phyloP scores from a whole-genome alignment of 2,888 invertebrate species.

The Sinelater perroti region DNA sequence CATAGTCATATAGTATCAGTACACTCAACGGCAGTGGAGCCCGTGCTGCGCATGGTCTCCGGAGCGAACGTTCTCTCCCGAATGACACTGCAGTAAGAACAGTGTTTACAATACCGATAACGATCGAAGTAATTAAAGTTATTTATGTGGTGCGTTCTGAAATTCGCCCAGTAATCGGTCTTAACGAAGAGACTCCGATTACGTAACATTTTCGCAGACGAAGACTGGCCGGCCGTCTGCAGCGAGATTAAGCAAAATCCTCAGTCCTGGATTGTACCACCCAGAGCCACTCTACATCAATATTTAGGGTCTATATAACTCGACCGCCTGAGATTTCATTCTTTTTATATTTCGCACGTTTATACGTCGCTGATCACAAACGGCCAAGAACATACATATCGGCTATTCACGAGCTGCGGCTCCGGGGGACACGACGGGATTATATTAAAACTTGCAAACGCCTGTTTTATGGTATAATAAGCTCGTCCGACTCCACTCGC shows the following conservation, averaged over 20 bases:
- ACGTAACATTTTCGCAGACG: neutral
- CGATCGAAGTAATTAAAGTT: no score
- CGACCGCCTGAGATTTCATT: slow-evolving; percentile 51
- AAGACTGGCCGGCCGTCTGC: neutral
- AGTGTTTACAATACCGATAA: no score
- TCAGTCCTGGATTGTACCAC: slow-evolving; percentile 34
- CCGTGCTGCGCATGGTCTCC: no score
- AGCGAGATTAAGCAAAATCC: slow-evolving; percentile 21
- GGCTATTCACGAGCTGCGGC: slow-evolving; percentile 31
- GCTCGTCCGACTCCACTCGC: neutral
- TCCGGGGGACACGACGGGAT: neutral
- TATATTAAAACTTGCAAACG: slow-evolving; percentile 28
- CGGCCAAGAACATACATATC: slow-evolving; percentile 36
- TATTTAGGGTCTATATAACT: slow-evolving; percentile 50
- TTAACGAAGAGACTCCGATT: no score
- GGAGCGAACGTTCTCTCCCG: no score
- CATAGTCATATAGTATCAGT: slow-evolving; percentile 48
- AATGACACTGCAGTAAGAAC: no score
- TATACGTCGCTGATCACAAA: slow-evolving; percentile 45
- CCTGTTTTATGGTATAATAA: slow-evolving; percentile 7
- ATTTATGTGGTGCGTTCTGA: no score
- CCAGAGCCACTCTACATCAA: slow-evolving; percentile 46
- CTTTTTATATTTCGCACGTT: slow-evolving; percentile 50
- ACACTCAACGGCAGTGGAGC: slow-evolving; percentile 37
- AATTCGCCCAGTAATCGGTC: no score